Percentiles rank a stretch among this genome's conserved stretches.
Evolutionary conservation across 2,113 vertebrate genomes (phyloP).

Genomic region (Epinephelus cyanopodus): DNA sequence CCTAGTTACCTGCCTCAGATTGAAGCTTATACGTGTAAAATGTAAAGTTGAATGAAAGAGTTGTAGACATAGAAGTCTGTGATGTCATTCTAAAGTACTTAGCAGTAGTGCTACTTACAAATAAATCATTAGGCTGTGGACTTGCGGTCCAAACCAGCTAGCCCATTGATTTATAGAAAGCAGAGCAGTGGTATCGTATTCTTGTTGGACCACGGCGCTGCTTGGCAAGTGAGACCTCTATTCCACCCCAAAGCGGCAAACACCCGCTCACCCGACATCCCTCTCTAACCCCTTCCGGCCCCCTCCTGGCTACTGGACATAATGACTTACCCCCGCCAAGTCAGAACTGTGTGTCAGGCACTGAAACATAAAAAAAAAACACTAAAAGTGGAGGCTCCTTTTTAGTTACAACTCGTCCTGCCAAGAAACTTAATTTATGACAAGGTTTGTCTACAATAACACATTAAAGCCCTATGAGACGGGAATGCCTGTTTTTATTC

Average conservation of each 20-base stretch:
- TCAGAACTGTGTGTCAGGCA: conserved; percentile 55
- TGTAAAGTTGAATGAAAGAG: background rate
- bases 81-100: conserved; percentile 29
- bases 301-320: conserved; percentile 58
- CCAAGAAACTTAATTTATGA: conserved; percentile 76
- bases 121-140: conserved; percentile 60
- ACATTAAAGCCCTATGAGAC: conserved; percentile 68
- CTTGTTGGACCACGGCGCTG: conserved; percentile 34
- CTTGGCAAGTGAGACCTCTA: conserved; percentile 35
- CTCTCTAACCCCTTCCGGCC: conserved; percentile 20
- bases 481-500: conserved; percentile 61
- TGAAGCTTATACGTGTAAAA: conserved; percentile 36
- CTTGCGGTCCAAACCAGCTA: conserved; percentile 40
- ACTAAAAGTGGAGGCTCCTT: conserved; percentile 56
- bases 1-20: conserved; percentile 61
- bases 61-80: background rate
- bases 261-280: conserved; percentile 34
- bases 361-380: conserved; percentile 65
- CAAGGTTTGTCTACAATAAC: conserved; percentile 75
- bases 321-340: conserved; percentile 48
- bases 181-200: conserved; percentile 50
- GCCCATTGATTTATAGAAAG: conserved; percentile 64
- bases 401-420: conserved; percentile 62
- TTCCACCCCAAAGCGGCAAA: conserved; percentile 39
- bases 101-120: conserved; percentile 42